Evolutionary conservation across 2,113 vertebrate genomes (phyloP), one percentile per base, ranked within the genome.

Genomic region (Notothenia rossii): DNA sequence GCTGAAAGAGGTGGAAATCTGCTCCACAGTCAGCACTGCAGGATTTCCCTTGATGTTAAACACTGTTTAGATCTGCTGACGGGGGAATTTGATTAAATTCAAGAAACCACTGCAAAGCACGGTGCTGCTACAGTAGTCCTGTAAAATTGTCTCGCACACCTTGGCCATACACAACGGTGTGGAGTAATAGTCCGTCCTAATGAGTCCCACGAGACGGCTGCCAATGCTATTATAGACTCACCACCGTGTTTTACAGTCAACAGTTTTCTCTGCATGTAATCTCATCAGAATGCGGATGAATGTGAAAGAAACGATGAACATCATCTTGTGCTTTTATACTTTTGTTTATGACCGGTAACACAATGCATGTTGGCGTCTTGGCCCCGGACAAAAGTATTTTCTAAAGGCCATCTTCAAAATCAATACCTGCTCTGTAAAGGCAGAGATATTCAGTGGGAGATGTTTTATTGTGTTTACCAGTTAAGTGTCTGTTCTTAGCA

Each of bases 171-270:
- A 79, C 73, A 63, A 78, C 29, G 1, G 53, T 70, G 81, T 15
- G 20, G 75, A 85, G 83, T 77, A 85, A 91, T 87, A 43, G 55
- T 25, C 59, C 36, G 69, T n/a, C 79, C 75, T 86, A 91, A 92
- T 89, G 89, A 92, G 84, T 84, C 90, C 85, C 88, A 18, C 0
- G 81, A 82, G 88, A 83, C 2, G 60, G 46, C 88, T 83, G 85
- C 77, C 88, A 75, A 88, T 81, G 80, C 79, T 82, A 84, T 86
- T 86, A 86, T 7, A 4, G 76, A 79, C 79, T 85, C 71, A 72
- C 72, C 77, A n/a, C 66, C 56, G 75, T 50, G 85, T 83, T 84
- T 73, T 76, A 80, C 73, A 29, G 68, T 72, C 60, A 2, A 64
- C 82, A 43, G 65, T 62, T 63, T 68, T 61, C 69, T 73, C 77